Percentiles rank a stretch among this genome's conserved stretches.
These are phyloP conservation scores for Plecturocebus donacophilus DNA, from an alignment of 2,113 vertebrate genomes.

Conservation along the genomic window DNA sequence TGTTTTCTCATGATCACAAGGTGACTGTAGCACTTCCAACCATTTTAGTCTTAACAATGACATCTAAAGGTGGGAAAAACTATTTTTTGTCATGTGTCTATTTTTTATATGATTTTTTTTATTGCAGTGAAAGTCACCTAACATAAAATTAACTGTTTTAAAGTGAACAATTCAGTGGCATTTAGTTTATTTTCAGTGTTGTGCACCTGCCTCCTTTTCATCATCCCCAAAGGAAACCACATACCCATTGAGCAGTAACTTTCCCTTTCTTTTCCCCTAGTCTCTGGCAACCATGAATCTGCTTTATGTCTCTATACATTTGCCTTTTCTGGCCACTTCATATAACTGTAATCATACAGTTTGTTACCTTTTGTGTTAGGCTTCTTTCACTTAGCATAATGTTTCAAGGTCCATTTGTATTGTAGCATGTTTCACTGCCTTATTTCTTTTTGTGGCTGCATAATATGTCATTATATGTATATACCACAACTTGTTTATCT, in stretches of 20 bases:
- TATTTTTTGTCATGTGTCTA: not conserved
- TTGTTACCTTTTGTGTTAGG: not conserved
- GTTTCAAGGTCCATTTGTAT: not conserved
- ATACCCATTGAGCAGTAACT: not conserved
- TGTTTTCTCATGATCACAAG: not conserved
- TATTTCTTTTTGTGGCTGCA: not conserved
- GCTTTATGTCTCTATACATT: not conserved
- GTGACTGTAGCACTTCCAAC: not conserved
- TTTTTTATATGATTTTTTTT: not conserved
- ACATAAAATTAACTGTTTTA: slow-evolving; percentile 11
- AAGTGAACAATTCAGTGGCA: not conserved
- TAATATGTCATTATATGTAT: not conserved
- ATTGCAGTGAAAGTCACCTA: not conserved
- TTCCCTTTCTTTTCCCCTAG: not conserved
- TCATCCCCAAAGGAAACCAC: not conserved
- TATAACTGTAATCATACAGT: not conserved
- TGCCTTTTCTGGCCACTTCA: not conserved
- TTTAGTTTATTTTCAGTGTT: not conserved
- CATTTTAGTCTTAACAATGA: not conserved
- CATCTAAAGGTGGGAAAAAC: not conserved
- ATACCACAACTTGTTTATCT: not conserved
- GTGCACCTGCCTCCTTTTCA: not conserved
- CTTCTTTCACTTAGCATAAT: not conserved
- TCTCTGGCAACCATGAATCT: not conserved
- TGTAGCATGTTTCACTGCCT: not conserved